These are phyloP conservation scores for Calephelis nemesis DNA, from an alignment of 1,140 invertebrate species.

Conservation along the genomic window DNA sequence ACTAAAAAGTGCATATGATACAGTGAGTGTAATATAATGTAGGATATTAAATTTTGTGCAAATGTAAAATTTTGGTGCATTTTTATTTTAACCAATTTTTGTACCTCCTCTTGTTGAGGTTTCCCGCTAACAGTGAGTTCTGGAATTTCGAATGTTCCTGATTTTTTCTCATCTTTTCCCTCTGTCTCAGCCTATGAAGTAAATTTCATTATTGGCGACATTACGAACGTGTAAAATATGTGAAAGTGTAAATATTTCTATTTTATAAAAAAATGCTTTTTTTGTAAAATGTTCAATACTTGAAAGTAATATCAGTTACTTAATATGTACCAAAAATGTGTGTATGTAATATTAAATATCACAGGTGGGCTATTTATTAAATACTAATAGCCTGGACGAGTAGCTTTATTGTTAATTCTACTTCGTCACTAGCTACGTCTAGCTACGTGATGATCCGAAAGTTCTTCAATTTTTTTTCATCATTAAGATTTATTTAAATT, in stretches of 20 bases:
- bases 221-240: slow-evolving; percentile 37
- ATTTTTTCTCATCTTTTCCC: slow-evolving; percentile 52
- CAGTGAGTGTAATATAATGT: neutral
- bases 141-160: slow-evolving; percentile 57
- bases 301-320: neutral
- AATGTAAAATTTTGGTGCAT: slow-evolving; percentile 43
- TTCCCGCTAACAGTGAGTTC: slow-evolving; percentile 56
- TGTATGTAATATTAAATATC: neutral
- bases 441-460: no score
- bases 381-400: no score
- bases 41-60: slow-evolving; percentile 35
- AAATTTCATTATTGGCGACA: slow-evolving; percentile 65
- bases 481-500: no score
- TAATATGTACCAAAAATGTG: neutral
- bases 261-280: no score
- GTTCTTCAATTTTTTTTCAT: no score
- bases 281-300: no score
- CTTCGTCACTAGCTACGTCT: no score
- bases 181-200: slow-evolving; percentile 68
- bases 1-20: slow-evolving; percentile 2
- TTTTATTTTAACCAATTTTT: slow-evolving; percentile 44
- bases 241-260: slow-evolving; percentile 10
- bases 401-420: no score
- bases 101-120: slow-evolving; percentile 62
- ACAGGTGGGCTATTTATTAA: no score